Evolutionary conservation across 1,140 invertebrate species (phyloP).

Genomic region (Fopius arisanus): DNA sequence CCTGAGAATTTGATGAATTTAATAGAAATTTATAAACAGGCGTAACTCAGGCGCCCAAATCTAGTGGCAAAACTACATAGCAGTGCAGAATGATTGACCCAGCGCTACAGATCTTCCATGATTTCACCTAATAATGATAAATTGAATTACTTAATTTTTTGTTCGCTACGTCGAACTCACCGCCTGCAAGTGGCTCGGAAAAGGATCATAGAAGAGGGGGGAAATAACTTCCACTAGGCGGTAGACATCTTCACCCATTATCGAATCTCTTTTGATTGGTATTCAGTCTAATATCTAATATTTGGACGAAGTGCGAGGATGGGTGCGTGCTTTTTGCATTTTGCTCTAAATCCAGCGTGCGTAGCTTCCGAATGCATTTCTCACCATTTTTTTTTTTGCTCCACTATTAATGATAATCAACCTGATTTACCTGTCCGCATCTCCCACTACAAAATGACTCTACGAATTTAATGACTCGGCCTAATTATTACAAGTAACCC

Average conservation of each 20-base stretch:
- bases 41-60: background rate
- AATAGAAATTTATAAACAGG: background rate
- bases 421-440: background rate
- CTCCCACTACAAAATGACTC: background rate
- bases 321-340: constrained; percentile 50
- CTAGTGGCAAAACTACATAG: background rate
- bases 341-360: constrained; percentile 28
- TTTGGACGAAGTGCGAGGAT: constrained; percentile 59
- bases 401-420: constrained; percentile 5
- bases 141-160: constrained; percentile 35
- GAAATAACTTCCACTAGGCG: background rate
- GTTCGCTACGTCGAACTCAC: constrained; percentile 7
- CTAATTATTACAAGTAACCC: constrained; percentile 1
- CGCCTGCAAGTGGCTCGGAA: background rate
- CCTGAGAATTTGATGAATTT: background rate
- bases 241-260: constrained; percentile 11
- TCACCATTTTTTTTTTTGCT: constrained; percentile 1
- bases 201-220: background rate
- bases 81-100: background rate
- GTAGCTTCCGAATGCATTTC: constrained; percentile 14
- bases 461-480: background rate
- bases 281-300: constrained; percentile 55
- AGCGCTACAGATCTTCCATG: constrained; percentile 53
- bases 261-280: constrained; percentile 49
- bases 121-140: constrained; percentile 46